Evolutionary conservation across 2,888 invertebrate species (phyloP).

Genomic region (Hemaris fuciformis): DNA sequence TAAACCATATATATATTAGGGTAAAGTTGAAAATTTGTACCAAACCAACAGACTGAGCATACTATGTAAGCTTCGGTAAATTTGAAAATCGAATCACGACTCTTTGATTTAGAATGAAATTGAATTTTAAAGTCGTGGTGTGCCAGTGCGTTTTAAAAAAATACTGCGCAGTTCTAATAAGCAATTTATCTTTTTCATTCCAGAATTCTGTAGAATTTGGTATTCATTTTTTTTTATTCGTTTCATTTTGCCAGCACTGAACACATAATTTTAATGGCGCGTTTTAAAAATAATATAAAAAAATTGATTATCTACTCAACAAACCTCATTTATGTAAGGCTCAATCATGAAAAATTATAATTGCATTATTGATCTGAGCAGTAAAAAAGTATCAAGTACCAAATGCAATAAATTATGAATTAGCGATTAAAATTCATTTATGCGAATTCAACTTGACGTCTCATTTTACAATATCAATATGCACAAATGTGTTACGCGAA

Average conservation of each 20-base stretch:
- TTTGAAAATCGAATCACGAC: background rate
- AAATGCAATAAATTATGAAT: background rate
- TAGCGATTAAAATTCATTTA: background rate
- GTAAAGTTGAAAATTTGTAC: background rate
- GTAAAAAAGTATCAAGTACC: background rate
- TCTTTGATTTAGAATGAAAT: background rate
- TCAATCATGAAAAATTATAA: background rate
- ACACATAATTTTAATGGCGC: too few relatives aligned
- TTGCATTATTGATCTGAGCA: background rate
- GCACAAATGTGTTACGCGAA: background rate
- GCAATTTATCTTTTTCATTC: background rate
- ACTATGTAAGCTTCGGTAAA: conserved; percentile 1
- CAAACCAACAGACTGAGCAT: background rate
- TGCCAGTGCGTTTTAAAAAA: background rate
- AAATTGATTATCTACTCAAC: too few relatives aligned
- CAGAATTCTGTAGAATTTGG: background rate
- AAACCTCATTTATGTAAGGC: too few relatives aligned
- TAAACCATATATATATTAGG: background rate
- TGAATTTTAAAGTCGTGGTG: background rate
- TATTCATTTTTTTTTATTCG: background rate
- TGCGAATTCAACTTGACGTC: background rate
- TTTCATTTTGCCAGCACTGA: background rate
- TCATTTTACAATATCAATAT: background rate
- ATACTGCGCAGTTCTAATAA: background rate
- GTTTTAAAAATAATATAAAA: too few relatives aligned